Evolutionary conservation across 2,113 vertebrate species (phyloP).

Genomic region (Stegostoma tigrinum): DNA sequence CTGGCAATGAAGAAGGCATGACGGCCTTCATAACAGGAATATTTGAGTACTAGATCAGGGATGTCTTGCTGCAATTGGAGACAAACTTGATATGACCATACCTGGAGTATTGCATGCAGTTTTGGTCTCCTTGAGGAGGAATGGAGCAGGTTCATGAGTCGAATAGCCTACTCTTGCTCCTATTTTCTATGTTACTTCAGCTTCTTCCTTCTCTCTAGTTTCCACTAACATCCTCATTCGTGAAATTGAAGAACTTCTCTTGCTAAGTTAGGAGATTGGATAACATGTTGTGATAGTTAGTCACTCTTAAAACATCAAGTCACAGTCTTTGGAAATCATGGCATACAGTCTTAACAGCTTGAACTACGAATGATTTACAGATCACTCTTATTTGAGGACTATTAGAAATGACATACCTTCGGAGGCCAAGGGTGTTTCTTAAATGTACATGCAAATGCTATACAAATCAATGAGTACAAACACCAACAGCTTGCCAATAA

Average conservation of each 20-base stretch:
- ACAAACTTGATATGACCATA: too few species aligned
- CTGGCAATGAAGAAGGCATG: too few species aligned
- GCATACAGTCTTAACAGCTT: not conserved
- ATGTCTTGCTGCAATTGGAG: too few species aligned
- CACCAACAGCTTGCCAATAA: not conserved
- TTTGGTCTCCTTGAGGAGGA: too few species aligned
- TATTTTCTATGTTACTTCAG: too few species aligned
- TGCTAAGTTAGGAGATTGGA: not conserved
- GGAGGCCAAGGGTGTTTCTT: not conserved
- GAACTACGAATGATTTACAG: not conserved
- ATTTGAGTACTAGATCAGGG: too few species aligned
- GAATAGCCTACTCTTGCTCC: too few species aligned
- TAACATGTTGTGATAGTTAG: not conserved
- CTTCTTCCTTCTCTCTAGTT: not conserved
- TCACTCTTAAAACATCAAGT: not conserved
- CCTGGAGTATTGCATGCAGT: too few species aligned
- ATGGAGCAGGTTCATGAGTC: too few species aligned
- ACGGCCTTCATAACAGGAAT: too few species aligned
- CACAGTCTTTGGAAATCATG: not conserved
- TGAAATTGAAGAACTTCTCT: not conserved
- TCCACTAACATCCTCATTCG: not conserved
- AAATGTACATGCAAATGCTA: not conserved
- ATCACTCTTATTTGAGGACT: not conserved
- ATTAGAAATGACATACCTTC: not conserved
- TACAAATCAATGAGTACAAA: not conserved